Percentiles rank a stretch among this genome's conserved stretches.
These are phyloP conservation scores for Homarus gammarus DNA, from an alignment of 2,888 invertebrate species.

Conservation along the genomic window DNA sequence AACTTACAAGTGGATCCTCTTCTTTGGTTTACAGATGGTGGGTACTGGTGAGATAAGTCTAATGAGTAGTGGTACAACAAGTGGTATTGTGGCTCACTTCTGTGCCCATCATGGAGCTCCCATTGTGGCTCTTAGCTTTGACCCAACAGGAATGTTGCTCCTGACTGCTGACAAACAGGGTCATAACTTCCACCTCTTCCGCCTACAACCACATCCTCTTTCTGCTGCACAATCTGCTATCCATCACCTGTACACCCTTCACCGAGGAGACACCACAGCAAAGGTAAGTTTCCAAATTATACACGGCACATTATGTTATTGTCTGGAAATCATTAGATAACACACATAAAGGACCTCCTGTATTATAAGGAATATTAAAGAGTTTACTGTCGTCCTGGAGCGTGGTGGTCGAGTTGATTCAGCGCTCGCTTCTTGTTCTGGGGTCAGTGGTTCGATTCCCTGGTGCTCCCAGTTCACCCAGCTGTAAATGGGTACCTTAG, in stretches of 20 bases:
- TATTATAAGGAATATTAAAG: too few relatives aligned
- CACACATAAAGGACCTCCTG: too few relatives aligned
- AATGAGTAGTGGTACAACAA: conserved; percentile 40
- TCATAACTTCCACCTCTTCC: conserved; percentile 97
- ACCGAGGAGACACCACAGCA: conserved; percentile 96
- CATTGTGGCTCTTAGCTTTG: conserved; percentile 93
- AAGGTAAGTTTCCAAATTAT: conserved; percentile 95
- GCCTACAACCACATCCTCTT: conserved; percentile 94
- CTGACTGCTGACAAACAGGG: conserved; percentile 95
- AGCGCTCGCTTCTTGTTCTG: too few relatives aligned
- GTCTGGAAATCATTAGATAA: neutral
- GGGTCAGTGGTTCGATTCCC: too few relatives aligned
- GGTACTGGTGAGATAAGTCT: conserved; percentile 62
- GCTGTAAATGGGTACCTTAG: too few relatives aligned
- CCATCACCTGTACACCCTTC: conserved; percentile 96
- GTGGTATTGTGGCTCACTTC: conserved; percentile 70
- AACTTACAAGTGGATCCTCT: neutral
- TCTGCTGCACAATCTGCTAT: conserved; percentile 92
- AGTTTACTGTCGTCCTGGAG: too few relatives aligned
- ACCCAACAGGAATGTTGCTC: conserved; percentile 92
- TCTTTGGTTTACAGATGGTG: conserved; percentile 39
- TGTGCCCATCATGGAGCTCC: conserved; percentile 81
- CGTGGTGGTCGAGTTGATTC: too few relatives aligned
- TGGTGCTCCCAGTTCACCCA: too few relatives aligned
- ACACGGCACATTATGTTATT: too few relatives aligned